Percentiles rank a stretch among this genome's conserved stretches.
phyloP scores from a whole-genome alignment of 1,140 invertebrate genomes.

The Microplitis demolitor region DNA sequence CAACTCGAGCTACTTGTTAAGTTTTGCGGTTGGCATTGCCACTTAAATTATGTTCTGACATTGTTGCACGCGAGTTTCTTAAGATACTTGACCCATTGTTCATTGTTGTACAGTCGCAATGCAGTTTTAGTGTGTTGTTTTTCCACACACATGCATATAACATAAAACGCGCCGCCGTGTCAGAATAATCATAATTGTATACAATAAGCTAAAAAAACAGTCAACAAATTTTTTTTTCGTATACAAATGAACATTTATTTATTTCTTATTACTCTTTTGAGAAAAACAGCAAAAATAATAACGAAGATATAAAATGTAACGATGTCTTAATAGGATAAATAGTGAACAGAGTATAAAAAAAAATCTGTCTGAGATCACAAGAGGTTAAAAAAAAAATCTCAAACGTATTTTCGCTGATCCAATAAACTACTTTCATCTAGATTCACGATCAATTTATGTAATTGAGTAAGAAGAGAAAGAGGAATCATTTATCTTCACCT shows the following conservation, averaged over 20 bases:
- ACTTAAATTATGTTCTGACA: constrained; percentile 43
- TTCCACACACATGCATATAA: too few relatives aligned
- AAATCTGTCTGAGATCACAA: too few relatives aligned
- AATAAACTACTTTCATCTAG: neutral
- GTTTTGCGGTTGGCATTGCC: neutral
- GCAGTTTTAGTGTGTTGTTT: neutral
- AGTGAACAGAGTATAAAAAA: neutral
- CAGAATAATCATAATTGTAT: too few relatives aligned
- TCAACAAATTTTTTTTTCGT: too few relatives aligned
- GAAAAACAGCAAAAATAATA: too few relatives aligned
- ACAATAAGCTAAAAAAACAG: too few relatives aligned
- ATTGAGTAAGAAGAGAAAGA: neutral
- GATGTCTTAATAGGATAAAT: neutral
- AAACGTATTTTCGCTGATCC: neutral
- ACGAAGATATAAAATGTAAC: too few relatives aligned
- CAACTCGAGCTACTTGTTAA: too few relatives aligned
- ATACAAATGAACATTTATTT: too few relatives aligned
- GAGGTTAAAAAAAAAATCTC: neutral
- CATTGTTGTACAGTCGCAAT: neutral
- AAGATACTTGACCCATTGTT: constrained; percentile 44
- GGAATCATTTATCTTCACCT: too few relatives aligned
- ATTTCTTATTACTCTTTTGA: too few relatives aligned
- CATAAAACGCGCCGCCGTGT: too few relatives aligned
- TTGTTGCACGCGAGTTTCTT: constrained; percentile 33
- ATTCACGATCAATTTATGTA: constrained; percentile 6